Evolutionary conservation across 2,113 vertebrate genomes (phyloP), one percentile per base, ranked within the genome.

Genomic region (Tetraodon nigroviridis): DNA sequence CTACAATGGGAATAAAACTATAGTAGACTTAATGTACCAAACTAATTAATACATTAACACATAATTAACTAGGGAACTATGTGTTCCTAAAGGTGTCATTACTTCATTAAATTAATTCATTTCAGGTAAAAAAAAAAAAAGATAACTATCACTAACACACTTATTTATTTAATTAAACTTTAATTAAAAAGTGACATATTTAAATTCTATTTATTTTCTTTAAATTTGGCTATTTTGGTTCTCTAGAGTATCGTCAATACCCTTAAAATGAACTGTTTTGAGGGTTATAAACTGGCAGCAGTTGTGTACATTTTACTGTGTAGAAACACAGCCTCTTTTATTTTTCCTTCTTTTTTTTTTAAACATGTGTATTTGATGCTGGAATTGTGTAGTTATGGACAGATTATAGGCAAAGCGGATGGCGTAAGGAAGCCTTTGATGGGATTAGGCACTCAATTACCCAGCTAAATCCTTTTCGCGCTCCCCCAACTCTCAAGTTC

Each of bases 361-460:
- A 19, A 63, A 14, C 51, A 19, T 69, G 65, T 61, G 66, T 61
- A 47, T 70, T 10, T 66, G 61, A 78, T 50, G 44, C 79, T 64
- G 56, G 18, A 50, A 74, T 74, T 89, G 81, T 87, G 77, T 87
- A 88, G 87, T 87, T 87, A 87, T 62, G 76, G 64, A 61, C 71
- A 89, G 86, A 88, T 90, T 89, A 89, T 67, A 66, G 81, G 49
- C 75, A 75, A 80, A 74, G 79, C 61, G 56, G 73, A 76, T 58
- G 29, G 76, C 80, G 81, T 78, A 69, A 79, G 73, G 78, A 78
- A 67, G 71, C 76, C 87, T 89, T 90, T 89, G 86, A 90, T 89
- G 82, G 89, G 84, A 89, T 90, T 89, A 89, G 77, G 72, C 78
- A 83, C 88, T 86, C 82, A 85, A 88, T 89, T 88, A 86, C 84